A percentile compares a stretch with the other conserved stretches of the same genome.
These are phyloP conservation scores for Hirundichthys speculiger DNA, from an alignment of 2,113 vertebrate genomes.

Conservation along the genomic window DNA sequence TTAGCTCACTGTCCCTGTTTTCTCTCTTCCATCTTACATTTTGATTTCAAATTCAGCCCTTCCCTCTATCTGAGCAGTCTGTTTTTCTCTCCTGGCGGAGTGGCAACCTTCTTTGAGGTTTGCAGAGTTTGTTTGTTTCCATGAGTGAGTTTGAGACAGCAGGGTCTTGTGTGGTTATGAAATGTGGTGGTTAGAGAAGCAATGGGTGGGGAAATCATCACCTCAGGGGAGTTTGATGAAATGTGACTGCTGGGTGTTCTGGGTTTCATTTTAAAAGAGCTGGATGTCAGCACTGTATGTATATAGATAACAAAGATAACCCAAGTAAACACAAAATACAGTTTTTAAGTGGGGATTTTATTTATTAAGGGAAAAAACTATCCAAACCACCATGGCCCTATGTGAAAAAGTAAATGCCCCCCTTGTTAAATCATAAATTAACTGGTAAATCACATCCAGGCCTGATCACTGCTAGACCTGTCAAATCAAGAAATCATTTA, in stretches of 20 bases:
- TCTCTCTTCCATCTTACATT: slow-evolving; percentile 1
- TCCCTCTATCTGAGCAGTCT: slow-evolving; percentile 32
- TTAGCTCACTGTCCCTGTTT: slow-evolving; percentile 35
- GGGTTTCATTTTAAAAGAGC: slow-evolving; percentile 35
- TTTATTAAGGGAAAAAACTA: no score
- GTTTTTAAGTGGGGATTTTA: no score
- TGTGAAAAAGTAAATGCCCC: no score
- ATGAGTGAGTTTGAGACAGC: slow-evolving; percentile 47
- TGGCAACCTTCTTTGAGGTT: slow-evolving; percentile 55
- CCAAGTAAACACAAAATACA: no score
- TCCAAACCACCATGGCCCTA: no score
- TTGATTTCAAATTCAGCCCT: slow-evolving; percentile 26
- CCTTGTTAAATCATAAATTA: no score
- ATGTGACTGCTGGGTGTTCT: slow-evolving; percentile 31
- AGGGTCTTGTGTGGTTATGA: slow-evolving; percentile 50
- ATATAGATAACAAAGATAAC: no score
- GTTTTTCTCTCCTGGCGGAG: slow-evolving; percentile 27
- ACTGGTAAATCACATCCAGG: no score
- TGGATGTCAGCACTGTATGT: slow-evolving; percentile 18
- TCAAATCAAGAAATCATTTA: no score
- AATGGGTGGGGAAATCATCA: slow-evolving; percentile 47
- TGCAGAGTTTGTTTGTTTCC: slow-evolving; percentile 66
- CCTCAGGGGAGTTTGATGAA: slow-evolving; percentile 48
- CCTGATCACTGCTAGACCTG: no score
- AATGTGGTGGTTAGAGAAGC: slow-evolving; percentile 46